Conservation (phyloP, 2,888 invertebrate species). For the Drosophila histrio region DNA sequence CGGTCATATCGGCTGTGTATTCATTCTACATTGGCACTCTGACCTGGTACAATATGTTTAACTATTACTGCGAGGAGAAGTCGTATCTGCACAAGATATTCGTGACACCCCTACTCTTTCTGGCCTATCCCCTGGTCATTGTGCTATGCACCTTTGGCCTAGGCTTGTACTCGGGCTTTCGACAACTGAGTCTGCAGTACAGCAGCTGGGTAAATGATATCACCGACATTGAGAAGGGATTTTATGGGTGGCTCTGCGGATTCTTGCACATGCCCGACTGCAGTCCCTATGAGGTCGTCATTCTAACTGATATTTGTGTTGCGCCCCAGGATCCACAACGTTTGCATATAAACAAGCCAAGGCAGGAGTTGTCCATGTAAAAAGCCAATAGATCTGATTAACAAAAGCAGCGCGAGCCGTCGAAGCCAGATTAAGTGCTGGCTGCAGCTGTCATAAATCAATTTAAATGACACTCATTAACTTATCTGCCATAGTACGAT, state of each 20-base stretch:
- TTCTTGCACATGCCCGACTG: slow-evolving; percentile 88
- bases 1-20: slow-evolving; percentile 87
- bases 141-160: slow-evolving; percentile 87
- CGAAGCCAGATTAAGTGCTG: slow-evolving; percentile 19
- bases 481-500: background rate
- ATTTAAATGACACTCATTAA: background rate
- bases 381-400: background rate
- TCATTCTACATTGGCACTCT: slow-evolving; percentile 91
- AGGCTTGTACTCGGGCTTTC: slow-evolving; percentile 88
- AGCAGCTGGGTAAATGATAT: slow-evolving; percentile 89
- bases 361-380: slow-evolving; percentile 84
- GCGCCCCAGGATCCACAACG: slow-evolving; percentile 76
- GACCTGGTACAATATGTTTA: slow-evolving; percentile 91
- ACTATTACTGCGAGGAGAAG: slow-evolving; percentile 88
- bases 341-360: slow-evolving; percentile 83
- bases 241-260: slow-evolving; percentile 91
- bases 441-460: slow-evolving; percentile 26
- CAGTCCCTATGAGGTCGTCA: slow-evolving; percentile 88
- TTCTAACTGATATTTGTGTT: slow-evolving; percentile 86
- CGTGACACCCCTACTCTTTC: slow-evolving; percentile 88
- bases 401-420: slow-evolving; percentile 28
- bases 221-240: slow-evolving; percentile 90
- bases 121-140: slow-evolving; percentile 89
- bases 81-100: slow-evolving; percentile 87
- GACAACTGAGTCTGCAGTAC: slow-evolving; percentile 89